Evolutionary conservation across 2,888 invertebrate genomes (phyloP).

Genomic region (Cataglyphis rosenhaueri): DNA sequence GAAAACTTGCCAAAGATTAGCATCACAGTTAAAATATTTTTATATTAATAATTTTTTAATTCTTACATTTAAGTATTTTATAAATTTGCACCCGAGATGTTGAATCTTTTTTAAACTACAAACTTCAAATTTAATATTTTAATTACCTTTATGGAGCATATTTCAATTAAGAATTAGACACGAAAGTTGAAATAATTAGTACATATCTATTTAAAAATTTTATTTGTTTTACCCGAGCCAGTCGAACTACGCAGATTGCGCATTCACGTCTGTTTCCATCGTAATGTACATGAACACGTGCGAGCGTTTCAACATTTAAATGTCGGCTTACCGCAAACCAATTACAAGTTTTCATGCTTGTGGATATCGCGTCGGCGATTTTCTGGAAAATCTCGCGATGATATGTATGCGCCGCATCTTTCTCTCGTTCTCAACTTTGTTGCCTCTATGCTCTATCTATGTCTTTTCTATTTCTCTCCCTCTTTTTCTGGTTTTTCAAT

Average conservation of each 20-base stretch:
- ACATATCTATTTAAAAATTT: slow-evolving; percentile 22
- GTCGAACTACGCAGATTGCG: slow-evolving; percentile 32
- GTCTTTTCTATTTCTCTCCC: not conserved
- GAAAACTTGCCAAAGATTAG: not conserved
- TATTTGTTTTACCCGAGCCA: slow-evolving; percentile 42
- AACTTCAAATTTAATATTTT: not conserved
- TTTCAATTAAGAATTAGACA: not conserved
- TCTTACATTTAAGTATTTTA: slow-evolving; percentile 12
- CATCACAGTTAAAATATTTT: not conserved
- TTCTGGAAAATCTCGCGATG: slow-evolving; percentile 58
- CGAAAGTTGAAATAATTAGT: slow-evolving; percentile 21
- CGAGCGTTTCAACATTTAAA: slow-evolving; percentile 56
- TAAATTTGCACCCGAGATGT: not conserved
- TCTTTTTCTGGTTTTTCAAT: slow-evolving; percentile 23
- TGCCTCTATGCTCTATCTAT: not conserved
- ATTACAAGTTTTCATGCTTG: slow-evolving; percentile 61
- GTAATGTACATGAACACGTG: slow-evolving; percentile 39
- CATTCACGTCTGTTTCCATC: not conserved
- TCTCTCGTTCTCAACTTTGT: not conserved
- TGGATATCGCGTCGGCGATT: slow-evolving; percentile 56
- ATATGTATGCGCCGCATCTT: slow-evolving; percentile 9
- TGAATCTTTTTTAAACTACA: slow-evolving; percentile 6
- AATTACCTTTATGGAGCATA: not conserved
- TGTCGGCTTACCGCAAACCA: slow-evolving; percentile 59
- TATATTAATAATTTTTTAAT: not conserved